A percentile compares a stretch with the other conserved stretches of the same genome.
phyloP scores from a whole-genome alignment of 2,888 invertebrate genomes.

The Norana najaformis region DNA sequence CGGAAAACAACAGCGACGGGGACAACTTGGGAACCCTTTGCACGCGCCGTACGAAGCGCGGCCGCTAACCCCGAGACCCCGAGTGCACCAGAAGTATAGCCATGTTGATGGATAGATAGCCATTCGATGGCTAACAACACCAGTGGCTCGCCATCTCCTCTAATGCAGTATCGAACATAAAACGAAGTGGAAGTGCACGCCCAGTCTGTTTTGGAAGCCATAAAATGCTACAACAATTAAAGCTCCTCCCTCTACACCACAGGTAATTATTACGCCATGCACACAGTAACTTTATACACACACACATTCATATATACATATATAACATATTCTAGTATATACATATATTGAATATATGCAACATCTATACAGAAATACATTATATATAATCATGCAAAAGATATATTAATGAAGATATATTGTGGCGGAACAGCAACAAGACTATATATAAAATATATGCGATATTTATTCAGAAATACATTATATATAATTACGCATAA shows the following conservation, averaged over 20 bases:
- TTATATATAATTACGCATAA: no score
- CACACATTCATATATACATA: no score
- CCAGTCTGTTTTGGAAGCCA: background rate
- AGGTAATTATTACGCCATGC: background rate
- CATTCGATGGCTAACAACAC: background rate
- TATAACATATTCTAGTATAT: background rate
- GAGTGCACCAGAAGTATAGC: background rate
- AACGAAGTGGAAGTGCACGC: background rate
- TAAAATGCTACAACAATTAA: no score
- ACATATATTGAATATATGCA: background rate
- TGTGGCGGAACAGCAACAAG: no score
- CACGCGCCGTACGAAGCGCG: background rate
- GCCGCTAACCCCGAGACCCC: background rate
- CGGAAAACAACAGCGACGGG: background rate
- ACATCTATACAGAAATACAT: background rate
- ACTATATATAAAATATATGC: no score
- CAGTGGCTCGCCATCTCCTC: background rate
- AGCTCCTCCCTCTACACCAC: no score
- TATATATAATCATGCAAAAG: no score
- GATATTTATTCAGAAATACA: no score
- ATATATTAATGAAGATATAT: no score
- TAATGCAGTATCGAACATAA: background rate
- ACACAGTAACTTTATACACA: background rate
- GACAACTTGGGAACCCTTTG: background rate
- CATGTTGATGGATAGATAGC: constrained; percentile 5